Evolutionary conservation across 1,140 invertebrate species (phyloP).

Genomic region (Drosophila eugracilis): DNA sequence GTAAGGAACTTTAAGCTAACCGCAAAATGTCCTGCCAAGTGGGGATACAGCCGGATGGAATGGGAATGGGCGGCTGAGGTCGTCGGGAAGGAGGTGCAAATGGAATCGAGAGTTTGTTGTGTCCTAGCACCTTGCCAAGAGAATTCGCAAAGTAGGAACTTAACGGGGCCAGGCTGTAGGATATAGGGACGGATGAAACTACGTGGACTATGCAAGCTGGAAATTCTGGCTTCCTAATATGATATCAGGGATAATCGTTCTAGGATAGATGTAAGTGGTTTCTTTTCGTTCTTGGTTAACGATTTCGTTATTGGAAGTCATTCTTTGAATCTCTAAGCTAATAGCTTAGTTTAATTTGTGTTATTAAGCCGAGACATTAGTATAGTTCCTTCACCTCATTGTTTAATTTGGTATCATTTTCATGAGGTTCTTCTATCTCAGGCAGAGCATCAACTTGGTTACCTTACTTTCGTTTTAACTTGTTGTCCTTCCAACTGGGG

Average conservation of each 20-base stretch:
- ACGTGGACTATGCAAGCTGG: neutral
- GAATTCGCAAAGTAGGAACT: neutral
- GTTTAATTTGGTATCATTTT: no score
- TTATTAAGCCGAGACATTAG: no score
- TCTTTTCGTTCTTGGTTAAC: no score
- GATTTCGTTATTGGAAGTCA: no score
- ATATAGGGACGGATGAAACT: neutral
- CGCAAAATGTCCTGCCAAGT: constrained; percentile 61
- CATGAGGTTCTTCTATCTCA: neutral
- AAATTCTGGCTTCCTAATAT: neutral
- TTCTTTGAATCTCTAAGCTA: no score
- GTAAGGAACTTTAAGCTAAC: constrained; percentile 69
- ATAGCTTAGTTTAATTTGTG: no score
- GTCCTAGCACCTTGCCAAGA: constrained; percentile 40
- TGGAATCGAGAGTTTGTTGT: constrained; percentile 34
- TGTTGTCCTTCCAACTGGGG: constrained; percentile 16
- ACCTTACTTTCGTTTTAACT: neutral
- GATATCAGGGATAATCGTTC: neutral
- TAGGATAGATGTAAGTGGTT: no score
- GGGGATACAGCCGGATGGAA: constrained; percentile 19
- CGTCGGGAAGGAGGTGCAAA: constrained; percentile 5
- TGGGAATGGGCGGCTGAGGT: constrained; percentile 1
- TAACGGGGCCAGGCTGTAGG: neutral
- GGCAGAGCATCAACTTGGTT: constrained; percentile 29
- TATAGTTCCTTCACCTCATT: no score